Base-by-base conservation (phyloP, 2,113 vertebrate genomes). In the Cepphus grylle region DNA sequence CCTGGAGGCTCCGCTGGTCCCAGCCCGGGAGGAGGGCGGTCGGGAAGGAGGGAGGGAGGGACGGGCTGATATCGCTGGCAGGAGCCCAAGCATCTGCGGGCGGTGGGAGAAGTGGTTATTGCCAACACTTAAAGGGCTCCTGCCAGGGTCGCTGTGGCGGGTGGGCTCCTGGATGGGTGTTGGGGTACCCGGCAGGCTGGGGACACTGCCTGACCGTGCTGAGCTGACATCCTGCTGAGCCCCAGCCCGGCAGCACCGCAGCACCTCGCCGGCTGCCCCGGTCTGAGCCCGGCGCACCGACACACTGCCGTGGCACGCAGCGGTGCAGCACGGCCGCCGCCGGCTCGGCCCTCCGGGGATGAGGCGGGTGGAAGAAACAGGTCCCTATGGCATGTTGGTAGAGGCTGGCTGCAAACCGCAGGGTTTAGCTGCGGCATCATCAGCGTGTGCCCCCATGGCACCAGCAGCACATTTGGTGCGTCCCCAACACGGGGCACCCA, bases 1-100 rank as follows among this genome's bases (percentile, higher is more conserved):
- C 27, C 76, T 1, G 53, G 80, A 29, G 71, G 14, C 80, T 96
- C 84, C 6, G n/a, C 72, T 65, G 92, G 79, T 93, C 90, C 78
- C 67, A 90, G 82, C 72, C 84, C 3, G 2, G 69, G 86, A 92
- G 93, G 91, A 91, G 82, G 92, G 88, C 5, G 82, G 95, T 74
- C 11, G 32, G 93, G 92, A 80, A 63, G 88, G 87, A 76, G 82
- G 84, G 58, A 65, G 53, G 89, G 92, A 86, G 86, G 84, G 79
- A 59, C 45, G 4, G 90, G 70, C 92, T 11, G 89, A 85, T 90
- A 83, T 62, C 47, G 3, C 81, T 95, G 84, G 91, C 94, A 94
- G 94, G 62, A 96, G 22, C 34, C 94, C 94, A 95, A 90, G 92
- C 87, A 93, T 94, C 91, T 89, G 94, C 74, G 62, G 73, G 94